Evolutionary conservation across 2,113 vertebrate genomes (phyloP).

Genomic region (Empidonax traillii): DNA sequence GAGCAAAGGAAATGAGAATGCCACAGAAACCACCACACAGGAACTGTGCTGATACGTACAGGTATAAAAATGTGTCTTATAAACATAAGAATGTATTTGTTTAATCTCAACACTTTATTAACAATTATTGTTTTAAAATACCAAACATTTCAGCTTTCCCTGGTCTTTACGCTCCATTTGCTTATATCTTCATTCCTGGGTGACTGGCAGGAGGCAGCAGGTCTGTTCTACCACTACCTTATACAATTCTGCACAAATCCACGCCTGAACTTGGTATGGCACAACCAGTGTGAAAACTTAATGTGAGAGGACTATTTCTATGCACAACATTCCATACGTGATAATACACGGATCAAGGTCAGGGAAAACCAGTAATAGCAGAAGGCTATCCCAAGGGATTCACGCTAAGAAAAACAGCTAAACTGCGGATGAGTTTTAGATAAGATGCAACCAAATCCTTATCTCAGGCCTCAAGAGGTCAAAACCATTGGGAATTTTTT

Average conservation of each 20-base stretch:
- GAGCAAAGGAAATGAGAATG: background rate
- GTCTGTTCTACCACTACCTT: rapidly evolving
- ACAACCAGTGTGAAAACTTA: background rate
- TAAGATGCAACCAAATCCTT: background rate
- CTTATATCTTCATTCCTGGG: background rate
- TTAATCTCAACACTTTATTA: background rate
- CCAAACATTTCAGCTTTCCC: background rate
- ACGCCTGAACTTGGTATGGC: background rate
- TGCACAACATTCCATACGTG: rapidly evolving
- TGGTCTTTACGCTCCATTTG: background rate
- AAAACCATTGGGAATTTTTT: background rate
- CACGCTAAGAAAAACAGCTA: background rate
- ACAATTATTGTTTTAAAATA: background rate
- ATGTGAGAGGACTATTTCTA: background rate
- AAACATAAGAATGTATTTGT: rapidly evolving
- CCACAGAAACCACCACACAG: background rate
- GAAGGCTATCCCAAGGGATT: background rate
- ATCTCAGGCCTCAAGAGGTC: background rate
- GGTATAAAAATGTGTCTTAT: background rate
- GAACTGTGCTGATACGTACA: background rate
- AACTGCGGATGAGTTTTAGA: background rate
- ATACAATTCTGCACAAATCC: rapidly evolving
- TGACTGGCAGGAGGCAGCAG: background rate
- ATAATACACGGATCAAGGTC: rapidly evolving
- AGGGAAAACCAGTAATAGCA: background rate